Evolutionary conservation across 2,888 invertebrate species (phyloP), one percentile per base, ranked within the genome.

Genomic region (Nebria salina): DNA sequence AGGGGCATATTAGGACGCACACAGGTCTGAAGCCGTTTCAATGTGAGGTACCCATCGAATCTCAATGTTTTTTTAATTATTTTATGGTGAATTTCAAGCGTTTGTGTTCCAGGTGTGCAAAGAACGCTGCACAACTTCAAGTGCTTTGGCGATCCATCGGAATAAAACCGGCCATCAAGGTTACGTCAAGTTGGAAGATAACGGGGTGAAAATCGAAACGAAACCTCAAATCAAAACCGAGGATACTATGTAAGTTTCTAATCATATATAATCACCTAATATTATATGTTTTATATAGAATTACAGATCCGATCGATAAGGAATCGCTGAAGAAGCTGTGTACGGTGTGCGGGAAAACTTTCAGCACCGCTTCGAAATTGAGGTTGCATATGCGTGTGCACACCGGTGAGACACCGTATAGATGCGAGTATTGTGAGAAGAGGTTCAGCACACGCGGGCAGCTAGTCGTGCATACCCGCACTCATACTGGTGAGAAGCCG

Each of bases 401-500:
- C 72, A 86, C 86, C 34, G 86, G 86, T 4, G 87, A 87, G 75
- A 84, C 85, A 13, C 86, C 86, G 2, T 86, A 86, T 26, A 84
- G 84, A 75, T 87, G 87, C 82, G 82, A 83, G 66, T 86, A 83
- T 79, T 87, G 87, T 77, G 84, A 84, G n/a, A 86, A 86, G 83
- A 85, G 85, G n/a, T 84, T 85, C 78, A 84, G 83, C n/a, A 85
- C 85, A 8, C 84, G 85, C n/a, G 84, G 85, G 8, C 85, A 86
- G 76, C 80, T 87, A 41, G 83, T 84, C 0, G 84, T 85, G 8
- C 87, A 87, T 81, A 86, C 86, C 76, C 82, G 86, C 11, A 86
- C 84, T 1, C 87, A 87, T 75, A 87, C 87, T 0, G 86, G 86
- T 1, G 87, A 87, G 78, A 84, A 85, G 75, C 87, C 86, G 0